Evolutionary conservation across 2,113 vertebrate species (phyloP).

Genomic region (Triplophysa dalaica): DNA sequence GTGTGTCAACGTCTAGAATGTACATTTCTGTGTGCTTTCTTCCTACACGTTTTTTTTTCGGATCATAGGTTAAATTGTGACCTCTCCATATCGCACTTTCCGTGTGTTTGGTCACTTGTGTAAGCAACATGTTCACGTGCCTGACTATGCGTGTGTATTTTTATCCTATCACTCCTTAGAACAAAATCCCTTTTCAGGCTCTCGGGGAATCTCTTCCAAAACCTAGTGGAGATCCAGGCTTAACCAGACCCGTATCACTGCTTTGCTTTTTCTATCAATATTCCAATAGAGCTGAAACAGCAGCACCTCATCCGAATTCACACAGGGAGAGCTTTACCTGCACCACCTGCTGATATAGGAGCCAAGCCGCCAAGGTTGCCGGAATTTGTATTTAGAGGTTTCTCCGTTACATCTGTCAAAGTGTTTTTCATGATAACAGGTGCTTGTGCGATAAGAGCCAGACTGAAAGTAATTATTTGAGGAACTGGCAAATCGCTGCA

Average conservation of each 20-base stretch:
- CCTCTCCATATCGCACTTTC: background rate
- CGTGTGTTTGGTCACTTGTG: background rate
- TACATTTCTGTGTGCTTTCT: too few relatives aligned
- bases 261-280: background rate
- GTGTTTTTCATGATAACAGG: constrained; percentile 32
- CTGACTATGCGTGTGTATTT: background rate
- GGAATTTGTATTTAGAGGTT: constrained; percentile 28
- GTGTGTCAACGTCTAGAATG: too few relatives aligned
- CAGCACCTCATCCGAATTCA: constrained; percentile 27
- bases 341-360: constrained; percentile 34
- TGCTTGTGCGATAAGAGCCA: constrained; percentile 19
- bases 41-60: too few relatives aligned
- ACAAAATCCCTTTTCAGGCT: constrained; percentile 23
- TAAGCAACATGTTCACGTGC: background rate
- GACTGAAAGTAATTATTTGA: constrained; percentile 5
- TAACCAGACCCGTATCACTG: background rate
- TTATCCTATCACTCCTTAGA: background rate
- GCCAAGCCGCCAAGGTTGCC: background rate
- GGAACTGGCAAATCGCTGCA: constrained; percentile 18
- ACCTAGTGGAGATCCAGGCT: background rate
- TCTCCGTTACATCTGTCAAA: constrained; percentile 22
- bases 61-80: background rate
- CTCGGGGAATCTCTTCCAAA: background rate
- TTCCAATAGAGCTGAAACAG: constrained; percentile 27
- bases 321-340: background rate